A percentile compares a stretch with the other conserved stretches of the same genome.
Conservation (phyloP, 2,113 vertebrate species). For the Pollachius pollachius region DNA sequence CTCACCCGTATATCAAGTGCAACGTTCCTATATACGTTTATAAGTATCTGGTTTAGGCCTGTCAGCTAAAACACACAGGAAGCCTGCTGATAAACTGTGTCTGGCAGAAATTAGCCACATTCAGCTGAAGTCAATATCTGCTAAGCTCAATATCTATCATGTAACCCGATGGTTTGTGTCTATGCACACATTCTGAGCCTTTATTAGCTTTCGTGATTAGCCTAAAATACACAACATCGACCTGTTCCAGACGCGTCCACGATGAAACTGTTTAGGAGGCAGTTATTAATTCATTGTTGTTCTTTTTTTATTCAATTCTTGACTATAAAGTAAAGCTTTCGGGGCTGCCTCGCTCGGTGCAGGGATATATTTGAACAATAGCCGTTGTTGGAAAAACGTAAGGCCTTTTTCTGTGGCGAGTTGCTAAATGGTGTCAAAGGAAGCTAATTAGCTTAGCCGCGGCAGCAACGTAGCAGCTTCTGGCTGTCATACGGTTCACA, state of each 20-base stretch:
- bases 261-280: constrained; percentile 11
- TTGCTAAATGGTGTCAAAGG: constrained; percentile 52
- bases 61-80: constrained; percentile 27
- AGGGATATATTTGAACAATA: too few relatives aligned
- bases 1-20: constrained; percentile 44
- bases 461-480: constrained; percentile 25
- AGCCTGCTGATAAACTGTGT: constrained; percentile 29
- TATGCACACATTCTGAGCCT: constrained; percentile 6
- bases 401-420: too few relatives aligned
- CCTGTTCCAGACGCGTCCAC: too few relatives aligned
- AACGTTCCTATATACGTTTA: constrained; percentile 10
- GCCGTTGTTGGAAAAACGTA: too few relatives aligned
- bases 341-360: too few relatives aligned
- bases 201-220: too few relatives aligned
- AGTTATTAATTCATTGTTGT: neutral
- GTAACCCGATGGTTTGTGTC: constrained; percentile 18
- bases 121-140: constrained; percentile 19
- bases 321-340: too few relatives aligned
- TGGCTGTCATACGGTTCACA: constrained; percentile 41
- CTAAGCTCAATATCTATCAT: neutral
- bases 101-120: constrained; percentile 14
- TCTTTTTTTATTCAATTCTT: too few relatives aligned
- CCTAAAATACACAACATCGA: too few relatives aligned
- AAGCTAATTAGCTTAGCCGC: constrained; percentile 44
- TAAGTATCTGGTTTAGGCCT: constrained; percentile 21